Conservation (phyloP, 2,888 invertebrate species). For the Fissipunctia ypsillon region DNA sequence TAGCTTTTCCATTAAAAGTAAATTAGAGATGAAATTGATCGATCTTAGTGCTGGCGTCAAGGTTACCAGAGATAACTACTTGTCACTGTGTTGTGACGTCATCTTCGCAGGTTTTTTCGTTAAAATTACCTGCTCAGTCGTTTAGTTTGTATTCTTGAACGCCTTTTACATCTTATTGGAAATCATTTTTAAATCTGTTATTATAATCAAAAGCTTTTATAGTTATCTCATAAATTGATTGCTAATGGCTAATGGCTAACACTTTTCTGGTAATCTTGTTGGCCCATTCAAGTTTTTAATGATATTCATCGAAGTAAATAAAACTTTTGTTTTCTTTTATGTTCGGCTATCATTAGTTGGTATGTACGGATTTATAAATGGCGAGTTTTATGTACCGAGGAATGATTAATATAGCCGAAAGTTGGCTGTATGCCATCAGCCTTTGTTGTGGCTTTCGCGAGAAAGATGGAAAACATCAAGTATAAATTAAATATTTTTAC, state of each 20-base stretch:
- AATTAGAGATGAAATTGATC: slow-evolving; percentile 80
- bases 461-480: slow-evolving; percentile 72
- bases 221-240: slow-evolving; percentile 66
- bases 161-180: slow-evolving; percentile 60
- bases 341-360: slow-evolving; percentile 70
- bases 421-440: slow-evolving; percentile 82
- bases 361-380: slow-evolving; percentile 79
- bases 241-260: slow-evolving; percentile 70
- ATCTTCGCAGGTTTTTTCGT: slow-evolving; percentile 57
- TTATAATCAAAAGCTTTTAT: slow-evolving; percentile 66
- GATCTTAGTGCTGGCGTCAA: slow-evolving; percentile 70
- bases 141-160: slow-evolving; percentile 56
- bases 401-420: slow-evolving; percentile 82
- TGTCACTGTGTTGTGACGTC: slow-evolving; percentile 66
- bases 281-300: slow-evolving; percentile 59
- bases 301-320: slow-evolving; percentile 58
- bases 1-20: slow-evolving; percentile 78
- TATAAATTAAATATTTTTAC: slow-evolving; percentile 65
- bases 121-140: slow-evolving; percentile 48
- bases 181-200: slow-evolving; percentile 62
- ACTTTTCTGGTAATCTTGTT: slow-evolving; percentile 59
- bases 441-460: slow-evolving; percentile 79
- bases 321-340: slow-evolving; percentile 68
- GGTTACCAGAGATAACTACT: slow-evolving; percentile 71
- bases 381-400: slow-evolving; percentile 76